Conservation (phyloP, 2,113 vertebrate species). For the Aegypius monachus region DNA sequence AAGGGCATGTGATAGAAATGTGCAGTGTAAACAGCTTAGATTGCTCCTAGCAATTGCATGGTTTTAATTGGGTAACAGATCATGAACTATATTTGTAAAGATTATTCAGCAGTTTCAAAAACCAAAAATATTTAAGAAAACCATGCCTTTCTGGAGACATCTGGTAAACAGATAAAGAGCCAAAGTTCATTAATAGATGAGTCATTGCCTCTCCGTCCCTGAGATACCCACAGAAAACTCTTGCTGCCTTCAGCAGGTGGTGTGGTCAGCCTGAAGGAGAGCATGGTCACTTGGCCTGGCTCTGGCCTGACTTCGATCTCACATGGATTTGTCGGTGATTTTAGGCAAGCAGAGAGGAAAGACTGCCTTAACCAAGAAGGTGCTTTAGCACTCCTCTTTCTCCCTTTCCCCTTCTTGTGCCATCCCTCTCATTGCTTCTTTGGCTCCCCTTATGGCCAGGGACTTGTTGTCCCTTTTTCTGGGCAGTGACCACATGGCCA, state of each 20-base stretch:
- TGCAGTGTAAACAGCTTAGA: background rate
- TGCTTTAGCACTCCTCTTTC: background rate
- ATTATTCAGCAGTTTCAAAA: conserved; percentile 41
- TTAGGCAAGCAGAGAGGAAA: background rate
- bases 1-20: background rate
- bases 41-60: background rate
- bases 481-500: background rate
- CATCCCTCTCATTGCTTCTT: background rate
- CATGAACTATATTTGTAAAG: background rate
- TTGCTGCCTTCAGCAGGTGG: background rate
- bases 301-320: background rate
- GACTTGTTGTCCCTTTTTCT: background rate
- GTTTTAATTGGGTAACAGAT: background rate
- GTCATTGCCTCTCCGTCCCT: background rate
- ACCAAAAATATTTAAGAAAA: background rate
- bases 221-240: background rate
- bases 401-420: background rate
- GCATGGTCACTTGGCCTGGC: background rate
- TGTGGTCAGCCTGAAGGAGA: background rate
- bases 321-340: background rate
- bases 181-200: background rate
- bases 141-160: background rate
- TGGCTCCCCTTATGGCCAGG: background rate
- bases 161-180: background rate
- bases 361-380: background rate